Evolutionary conservation across 2,113 vertebrate genomes (phyloP).

Genomic region (Zapornia atra): DNA sequence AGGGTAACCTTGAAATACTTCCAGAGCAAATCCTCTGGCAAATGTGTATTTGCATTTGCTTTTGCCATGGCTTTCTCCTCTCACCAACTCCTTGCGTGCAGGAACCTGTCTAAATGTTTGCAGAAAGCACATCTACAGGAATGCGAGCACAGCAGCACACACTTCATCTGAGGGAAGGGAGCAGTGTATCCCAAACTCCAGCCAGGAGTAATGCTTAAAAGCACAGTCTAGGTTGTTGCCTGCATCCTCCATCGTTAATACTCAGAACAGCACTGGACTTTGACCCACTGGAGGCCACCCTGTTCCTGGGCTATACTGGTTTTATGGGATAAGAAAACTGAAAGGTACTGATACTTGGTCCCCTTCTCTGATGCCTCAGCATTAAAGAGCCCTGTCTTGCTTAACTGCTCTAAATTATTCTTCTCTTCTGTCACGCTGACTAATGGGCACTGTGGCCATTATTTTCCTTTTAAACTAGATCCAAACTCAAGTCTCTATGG

Average conservation of each 20-base stretch:
- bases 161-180: not conserved
- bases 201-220: not conserved
- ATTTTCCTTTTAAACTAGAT: constrained; percentile 46
- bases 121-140: not conserved
- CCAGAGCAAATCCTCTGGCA: not conserved
- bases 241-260: not conserved
- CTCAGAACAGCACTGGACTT: not conserved
- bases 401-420: constrained; percentile 6
- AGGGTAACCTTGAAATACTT: not conserved
- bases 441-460: not conserved
- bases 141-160: rapidly evolving
- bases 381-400: not conserved
- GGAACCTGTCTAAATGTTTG: not conserved
- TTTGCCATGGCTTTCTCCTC: not conserved
- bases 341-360: not conserved
- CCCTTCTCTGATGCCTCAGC: not conserved
- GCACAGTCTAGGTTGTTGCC: not conserved
- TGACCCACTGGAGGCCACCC: not conserved
- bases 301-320: not conserved
- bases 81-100: not conserved
- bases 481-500: not conserved
- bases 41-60: not conserved
- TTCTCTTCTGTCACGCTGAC: not conserved
- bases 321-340: not conserved
- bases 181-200: not conserved